A percentile compares a stretch with the other conserved stretches of the same genome.
Conservation (phyloP, 1,140 invertebrate species). For the Teleopsis dalmanni region DNA sequence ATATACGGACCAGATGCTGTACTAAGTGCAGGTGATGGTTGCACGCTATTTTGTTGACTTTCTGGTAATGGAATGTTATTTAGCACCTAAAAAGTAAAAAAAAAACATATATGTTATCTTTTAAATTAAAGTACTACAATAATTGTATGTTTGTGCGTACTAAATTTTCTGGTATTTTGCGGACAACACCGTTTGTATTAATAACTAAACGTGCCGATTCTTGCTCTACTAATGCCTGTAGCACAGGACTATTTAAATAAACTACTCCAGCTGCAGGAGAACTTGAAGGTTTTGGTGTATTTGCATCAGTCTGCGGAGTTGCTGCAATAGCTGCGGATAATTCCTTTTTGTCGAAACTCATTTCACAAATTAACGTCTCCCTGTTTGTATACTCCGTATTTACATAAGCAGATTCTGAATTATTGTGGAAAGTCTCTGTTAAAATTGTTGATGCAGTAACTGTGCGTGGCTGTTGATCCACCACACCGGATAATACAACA, state of each 20-base stretch:
- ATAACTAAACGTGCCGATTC: slow-evolving; percentile 23
- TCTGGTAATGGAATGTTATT: slow-evolving; percentile 8
- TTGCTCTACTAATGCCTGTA: slow-evolving; percentile 1
- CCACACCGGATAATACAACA: slow-evolving; percentile 11
- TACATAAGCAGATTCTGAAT: slow-evolving; percentile 33
- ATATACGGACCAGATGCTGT: slow-evolving; percentile 67
- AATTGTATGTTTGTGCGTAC: slow-evolving; percentile 16
- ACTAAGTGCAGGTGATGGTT: slow-evolving; percentile 55
- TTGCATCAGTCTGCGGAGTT: slow-evolving; percentile 9
- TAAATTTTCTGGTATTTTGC: slow-evolving; percentile 40
- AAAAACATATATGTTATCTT: too few species aligned
- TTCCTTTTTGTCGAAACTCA: slow-evolving; percentile 27
- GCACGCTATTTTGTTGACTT: slow-evolving; percentile 27
- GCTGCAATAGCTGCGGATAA: slow-evolving; percentile 23
- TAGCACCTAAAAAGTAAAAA: too few species aligned
- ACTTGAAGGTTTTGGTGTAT: not conserved
- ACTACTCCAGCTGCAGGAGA: slow-evolving; percentile 1
- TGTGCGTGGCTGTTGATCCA: slow-evolving; percentile 25
- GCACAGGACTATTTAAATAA: slow-evolving; percentile 25
- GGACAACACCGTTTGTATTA: slow-evolving; percentile 31
- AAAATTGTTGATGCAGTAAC: slow-evolving; percentile 8
- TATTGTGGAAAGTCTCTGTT: slow-evolving; percentile 14
- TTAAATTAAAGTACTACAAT: not conserved
- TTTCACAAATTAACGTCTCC: slow-evolving; percentile 32
- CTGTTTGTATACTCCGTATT: slow-evolving; percentile 38